Conservation (phyloP, 1,140 invertebrate species). For the Rhagoletis zephyria region DNA sequence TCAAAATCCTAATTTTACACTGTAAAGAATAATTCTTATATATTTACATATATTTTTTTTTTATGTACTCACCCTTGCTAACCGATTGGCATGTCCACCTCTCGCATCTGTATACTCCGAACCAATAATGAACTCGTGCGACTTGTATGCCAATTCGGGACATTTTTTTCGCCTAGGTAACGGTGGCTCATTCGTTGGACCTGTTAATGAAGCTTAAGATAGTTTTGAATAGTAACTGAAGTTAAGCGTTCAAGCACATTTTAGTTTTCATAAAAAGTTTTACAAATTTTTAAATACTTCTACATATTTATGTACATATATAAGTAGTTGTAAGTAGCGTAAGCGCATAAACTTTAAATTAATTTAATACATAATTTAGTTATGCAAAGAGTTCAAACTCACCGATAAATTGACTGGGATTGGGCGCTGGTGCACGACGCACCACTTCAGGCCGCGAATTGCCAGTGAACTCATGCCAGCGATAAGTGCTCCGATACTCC, state of each 20-base stretch:
- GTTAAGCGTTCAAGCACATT: constrained; percentile 19
- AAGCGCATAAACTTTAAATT: not conserved
- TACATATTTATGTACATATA: not conserved
- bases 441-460: constrained; percentile 78
- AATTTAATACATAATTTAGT: not conserved
- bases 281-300: not conserved
- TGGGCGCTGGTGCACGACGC: constrained; percentile 77
- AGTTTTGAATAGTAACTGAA: constrained; percentile 46
- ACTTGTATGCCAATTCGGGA: constrained; percentile 87
- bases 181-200: constrained; percentile 80
- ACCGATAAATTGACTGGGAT: constrained; percentile 75
- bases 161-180: constrained; percentile 89
- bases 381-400: constrained; percentile 58
- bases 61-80: constrained; percentile 67
- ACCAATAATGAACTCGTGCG: constrained; percentile 84
- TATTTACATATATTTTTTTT: no score
- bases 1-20: no score
- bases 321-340: not conserved
- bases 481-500: constrained; percentile 92
- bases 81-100: constrained; percentile 64
- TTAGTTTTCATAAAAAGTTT: not conserved
- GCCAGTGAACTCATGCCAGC: constrained; percentile 91
- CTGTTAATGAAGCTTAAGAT: constrained; percentile 59
- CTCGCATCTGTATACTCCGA: constrained; percentile 73
- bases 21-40: no score